Percentiles rank a stretch among this genome's conserved stretches.
Evolutionary conservation across 2,797 vertebrate genomes (phyloP).

Genomic region (Tarsius wallacei): DNA sequence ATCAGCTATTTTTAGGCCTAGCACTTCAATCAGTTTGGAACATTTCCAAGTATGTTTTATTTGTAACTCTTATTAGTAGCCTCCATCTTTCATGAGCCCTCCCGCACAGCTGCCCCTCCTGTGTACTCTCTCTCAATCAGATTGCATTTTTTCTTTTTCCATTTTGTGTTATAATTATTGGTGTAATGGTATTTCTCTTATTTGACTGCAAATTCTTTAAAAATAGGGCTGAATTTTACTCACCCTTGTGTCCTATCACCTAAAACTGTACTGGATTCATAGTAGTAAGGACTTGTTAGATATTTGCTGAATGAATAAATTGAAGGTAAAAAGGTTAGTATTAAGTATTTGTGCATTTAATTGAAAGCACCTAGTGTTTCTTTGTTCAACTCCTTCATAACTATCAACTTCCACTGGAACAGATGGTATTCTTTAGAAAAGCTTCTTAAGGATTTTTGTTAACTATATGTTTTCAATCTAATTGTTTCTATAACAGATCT

Average conservation of each 20-base stretch:
- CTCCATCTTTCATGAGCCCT: neutral
- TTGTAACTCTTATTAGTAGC: constrained; percentile 35
- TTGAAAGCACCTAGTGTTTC: constrained; percentile 51
- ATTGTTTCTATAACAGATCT: constrained; percentile 13
- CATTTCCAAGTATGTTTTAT: constrained; percentile 43
- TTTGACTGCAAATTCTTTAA: neutral
- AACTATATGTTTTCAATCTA: neutral
- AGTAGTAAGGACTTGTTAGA: constrained; percentile 4
- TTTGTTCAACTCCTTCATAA: constrained; percentile 11
- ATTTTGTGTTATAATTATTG: constrained; percentile 55
- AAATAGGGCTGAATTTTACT: constrained; percentile 28
- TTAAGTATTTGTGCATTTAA: constrained; percentile 41
- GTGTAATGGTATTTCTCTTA: constrained; percentile 33
- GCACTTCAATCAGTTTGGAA: neutral
- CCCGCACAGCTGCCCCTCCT: neutral
- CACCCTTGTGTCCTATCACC: neutral
- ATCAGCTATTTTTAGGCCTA: constrained; percentile 1
- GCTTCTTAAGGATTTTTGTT: neutral
- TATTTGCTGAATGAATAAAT: constrained; percentile 29
- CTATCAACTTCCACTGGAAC: neutral
- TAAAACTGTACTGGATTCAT: neutral
- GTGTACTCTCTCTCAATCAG: neutral
- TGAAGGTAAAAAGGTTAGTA: neutral
- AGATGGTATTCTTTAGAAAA: constrained; percentile 15
- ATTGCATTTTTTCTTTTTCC: neutral